Evolutionary conservation across 1,140 invertebrate species (phyloP).

Genomic region (Zaprionus taronus): DNA sequence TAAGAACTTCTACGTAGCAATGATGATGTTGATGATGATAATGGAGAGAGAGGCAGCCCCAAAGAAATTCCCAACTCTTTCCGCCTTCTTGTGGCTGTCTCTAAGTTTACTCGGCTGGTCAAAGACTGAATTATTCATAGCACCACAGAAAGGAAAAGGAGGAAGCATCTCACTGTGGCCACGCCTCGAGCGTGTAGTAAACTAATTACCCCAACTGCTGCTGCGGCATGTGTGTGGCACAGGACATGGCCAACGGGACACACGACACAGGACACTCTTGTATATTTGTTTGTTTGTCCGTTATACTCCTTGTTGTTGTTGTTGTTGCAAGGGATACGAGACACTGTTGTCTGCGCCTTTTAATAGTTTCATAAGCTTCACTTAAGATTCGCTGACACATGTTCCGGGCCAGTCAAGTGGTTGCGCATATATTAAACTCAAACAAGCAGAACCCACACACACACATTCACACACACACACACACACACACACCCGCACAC

Average conservation of each 20-base stretch:
- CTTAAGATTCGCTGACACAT: slow-evolving; percentile 84
- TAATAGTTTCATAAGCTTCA: slow-evolving; percentile 84
- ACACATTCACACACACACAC: neutral
- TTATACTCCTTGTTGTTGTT: slow-evolving; percentile 31
- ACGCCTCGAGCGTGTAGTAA: slow-evolving; percentile 77
- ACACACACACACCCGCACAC: neutral
- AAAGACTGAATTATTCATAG: slow-evolving; percentile 82
- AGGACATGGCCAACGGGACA: neutral
- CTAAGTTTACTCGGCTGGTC: slow-evolving; percentile 61
- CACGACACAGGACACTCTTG: slow-evolving; percentile 20
- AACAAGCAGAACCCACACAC: slow-evolving; percentile 29
- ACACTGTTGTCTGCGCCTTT: slow-evolving; percentile 64
- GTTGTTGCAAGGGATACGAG: slow-evolving; percentile 44
- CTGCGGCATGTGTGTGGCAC: slow-evolving; percentile 5
- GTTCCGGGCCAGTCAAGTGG: slow-evolving; percentile 62
- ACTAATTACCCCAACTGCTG: slow-evolving; percentile 73
- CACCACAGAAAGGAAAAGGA: slow-evolving; percentile 4
- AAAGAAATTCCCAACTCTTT: slow-evolving; percentile 46
- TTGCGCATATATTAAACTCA: slow-evolving; percentile 67
- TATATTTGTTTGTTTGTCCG: slow-evolving; percentile 65
- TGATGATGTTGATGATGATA: slow-evolving; percentile 11
- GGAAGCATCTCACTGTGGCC: slow-evolving; percentile 14
- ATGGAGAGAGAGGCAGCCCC: too few species aligned
- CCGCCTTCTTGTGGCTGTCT: slow-evolving; percentile 63
- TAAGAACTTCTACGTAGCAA: slow-evolving; percentile 34